Percentiles rank a stretch among this genome's conserved stretches.
Conservation (phyloP, 2,113 vertebrate species). For the Eudorcas thomsonii region DNA sequence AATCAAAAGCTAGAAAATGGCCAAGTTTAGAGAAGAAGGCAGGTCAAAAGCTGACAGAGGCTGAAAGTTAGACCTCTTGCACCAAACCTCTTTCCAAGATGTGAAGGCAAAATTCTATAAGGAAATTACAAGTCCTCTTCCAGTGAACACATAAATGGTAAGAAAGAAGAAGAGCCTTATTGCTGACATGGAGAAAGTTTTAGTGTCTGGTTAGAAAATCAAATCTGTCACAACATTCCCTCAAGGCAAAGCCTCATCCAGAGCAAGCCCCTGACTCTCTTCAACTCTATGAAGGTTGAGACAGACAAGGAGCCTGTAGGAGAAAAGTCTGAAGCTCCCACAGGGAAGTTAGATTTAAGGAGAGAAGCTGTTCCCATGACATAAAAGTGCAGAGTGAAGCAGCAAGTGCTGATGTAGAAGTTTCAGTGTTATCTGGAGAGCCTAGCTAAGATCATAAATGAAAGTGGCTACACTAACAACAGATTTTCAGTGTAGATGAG, state of each 20-base stretch:
- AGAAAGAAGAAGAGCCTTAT: background rate
- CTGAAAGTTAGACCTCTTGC: background rate
- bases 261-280: background rate
- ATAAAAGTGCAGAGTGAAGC: background rate
- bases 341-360: background rate
- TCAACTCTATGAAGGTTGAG: background rate
- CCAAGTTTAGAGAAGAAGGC: background rate
- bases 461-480: background rate
- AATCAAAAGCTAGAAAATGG: background rate
- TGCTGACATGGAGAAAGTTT: background rate
- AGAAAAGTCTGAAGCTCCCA: background rate
- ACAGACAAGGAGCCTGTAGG: background rate
- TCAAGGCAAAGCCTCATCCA: background rate
- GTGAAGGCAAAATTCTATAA: background rate
- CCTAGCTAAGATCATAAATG: background rate
- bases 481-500: background rate
- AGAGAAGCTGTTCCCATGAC: accelerated
- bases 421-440: background rate
- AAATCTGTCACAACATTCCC: background rate
- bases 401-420: background rate
- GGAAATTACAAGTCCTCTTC: background rate
- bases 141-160: background rate
- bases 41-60: background rate
- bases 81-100: background rate
- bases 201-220: background rate